Evolutionary conservation across 1,140 invertebrate genomes (phyloP).

Genomic region (Dermatophagoides farinae): DNA sequence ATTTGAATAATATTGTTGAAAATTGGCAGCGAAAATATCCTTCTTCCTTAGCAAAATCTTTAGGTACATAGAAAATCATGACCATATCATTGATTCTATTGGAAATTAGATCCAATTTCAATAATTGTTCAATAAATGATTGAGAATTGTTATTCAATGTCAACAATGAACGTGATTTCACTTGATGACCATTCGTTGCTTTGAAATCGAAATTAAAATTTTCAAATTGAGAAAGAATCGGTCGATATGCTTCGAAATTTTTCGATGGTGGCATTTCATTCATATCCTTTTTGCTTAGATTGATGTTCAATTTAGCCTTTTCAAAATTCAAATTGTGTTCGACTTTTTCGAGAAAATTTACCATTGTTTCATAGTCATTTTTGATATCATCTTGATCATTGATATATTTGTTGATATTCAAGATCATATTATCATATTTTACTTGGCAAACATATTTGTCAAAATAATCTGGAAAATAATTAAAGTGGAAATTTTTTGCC

Average conservation of each 20-base stretch:
- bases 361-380: slow-evolving; percentile 10
- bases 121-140: slow-evolving; percentile 47
- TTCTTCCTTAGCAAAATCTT: slow-evolving; percentile 47
- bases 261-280: slow-evolving; percentile 41
- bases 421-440: slow-evolving; percentile 29
- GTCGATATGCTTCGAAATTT: slow-evolving; percentile 76
- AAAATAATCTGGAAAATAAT: slow-evolving; percentile 60
- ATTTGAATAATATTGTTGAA: slow-evolving; percentile 31
- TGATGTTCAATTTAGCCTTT: slow-evolving; percentile 20
- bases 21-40: slow-evolving; percentile 44
- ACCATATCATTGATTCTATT: slow-evolving; percentile 71
- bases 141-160: slow-evolving; percentile 49
- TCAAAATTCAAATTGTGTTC: slow-evolving; percentile 24
- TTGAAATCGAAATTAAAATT: slow-evolving; percentile 43
- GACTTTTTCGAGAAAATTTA: slow-evolving; percentile 28
- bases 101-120: slow-evolving; percentile 55
- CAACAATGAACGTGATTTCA: slow-evolving; percentile 36
- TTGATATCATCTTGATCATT: slow-evolving; percentile 1
- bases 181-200: slow-evolving; percentile 4
- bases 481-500: slow-evolving; percentile 37
- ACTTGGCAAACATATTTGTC: slow-evolving; percentile 49
- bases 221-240: slow-evolving; percentile 84
- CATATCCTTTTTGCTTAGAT: slow-evolving; percentile 39
- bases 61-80: slow-evolving; percentile 79
- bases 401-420: slow-evolving; percentile 7